These are phyloP conservation scores for Lycocerus yunnanus DNA, from an alignment of 2,888 invertebrate genomes.

Conservation along the genomic window DNA sequence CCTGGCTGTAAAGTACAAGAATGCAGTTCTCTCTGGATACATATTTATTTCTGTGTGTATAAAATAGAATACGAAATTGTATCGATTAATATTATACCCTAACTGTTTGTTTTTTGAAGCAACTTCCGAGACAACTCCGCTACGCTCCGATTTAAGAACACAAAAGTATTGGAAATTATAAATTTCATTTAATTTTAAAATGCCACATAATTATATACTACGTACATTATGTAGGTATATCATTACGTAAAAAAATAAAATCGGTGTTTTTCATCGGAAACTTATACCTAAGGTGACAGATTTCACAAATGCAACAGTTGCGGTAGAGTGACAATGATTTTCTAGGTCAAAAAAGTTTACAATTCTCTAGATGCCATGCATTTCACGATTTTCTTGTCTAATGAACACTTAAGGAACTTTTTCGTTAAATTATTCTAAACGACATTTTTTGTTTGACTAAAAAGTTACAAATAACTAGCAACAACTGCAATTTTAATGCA, in stretches of 20 bases:
- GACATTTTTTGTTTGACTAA: background rate
- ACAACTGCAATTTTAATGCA: too few species aligned
- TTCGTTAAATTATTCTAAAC: background rate
- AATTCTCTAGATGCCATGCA: background rate
- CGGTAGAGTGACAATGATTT: background rate
- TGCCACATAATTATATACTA: background rate
- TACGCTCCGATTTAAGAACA: too few species aligned
- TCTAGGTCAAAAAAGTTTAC: background rate
- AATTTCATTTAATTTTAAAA: background rate
- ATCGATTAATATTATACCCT: too few species aligned
- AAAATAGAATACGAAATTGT: too few species aligned
- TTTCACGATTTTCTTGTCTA: background rate
- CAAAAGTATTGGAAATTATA: background rate
- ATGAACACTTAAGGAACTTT: background rate
- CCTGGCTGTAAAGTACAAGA: too few species aligned
- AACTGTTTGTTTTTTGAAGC: too few species aligned
- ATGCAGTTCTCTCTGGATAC: too few species aligned
- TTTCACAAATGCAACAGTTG: background rate
- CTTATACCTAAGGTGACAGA: background rate
- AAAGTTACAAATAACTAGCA: background rate
- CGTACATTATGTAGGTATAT: background rate
- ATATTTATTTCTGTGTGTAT: too few species aligned
- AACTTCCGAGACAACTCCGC: too few species aligned
- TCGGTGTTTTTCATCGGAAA: background rate
- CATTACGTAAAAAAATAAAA: background rate